A percentile compares a stretch with the other conserved stretches of the same genome.
These are phyloP conservation scores for Agrochola litura DNA, from an alignment of 2,888 invertebrate genomes.

Conservation along the genomic window DNA sequence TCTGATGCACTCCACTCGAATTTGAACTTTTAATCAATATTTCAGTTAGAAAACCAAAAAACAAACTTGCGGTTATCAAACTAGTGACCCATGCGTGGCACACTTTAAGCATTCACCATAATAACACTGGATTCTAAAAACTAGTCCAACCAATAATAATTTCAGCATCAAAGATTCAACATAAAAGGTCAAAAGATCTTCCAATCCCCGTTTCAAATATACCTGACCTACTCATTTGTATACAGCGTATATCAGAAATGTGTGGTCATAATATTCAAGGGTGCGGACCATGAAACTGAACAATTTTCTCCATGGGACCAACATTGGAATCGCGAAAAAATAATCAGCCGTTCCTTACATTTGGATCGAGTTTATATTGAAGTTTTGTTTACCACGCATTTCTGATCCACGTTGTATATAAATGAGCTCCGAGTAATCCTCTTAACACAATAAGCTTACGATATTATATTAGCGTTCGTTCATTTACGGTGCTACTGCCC, in stretches of 20 bases:
- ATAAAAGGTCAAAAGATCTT: background rate
- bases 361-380: too few species aligned
- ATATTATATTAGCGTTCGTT: slow-evolving; percentile 2
- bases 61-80: too few species aligned
- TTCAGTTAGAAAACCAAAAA: too few species aligned
- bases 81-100: too few species aligned
- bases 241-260: too few species aligned
- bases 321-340: background rate
- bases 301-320: background rate
- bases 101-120: too few species aligned
- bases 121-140: background rate
- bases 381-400: too few species aligned
- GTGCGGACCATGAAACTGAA: background rate
- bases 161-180: background rate
- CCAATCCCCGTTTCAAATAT: background rate
- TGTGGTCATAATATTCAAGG: too few species aligned
- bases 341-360: background rate
- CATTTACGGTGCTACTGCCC: background rate
- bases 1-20: too few species aligned
- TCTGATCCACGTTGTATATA: background rate
- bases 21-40: too few species aligned
- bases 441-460: slow-evolving; percentile 27
- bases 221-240: background rate
- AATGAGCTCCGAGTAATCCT: slow-evolving; percentile 18
- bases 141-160: background rate